Evolutionary conservation across 37 sponge, comb jelly and placozoan species (phyloP).

Genomic region (Chondrosia reniformis): DNA sequence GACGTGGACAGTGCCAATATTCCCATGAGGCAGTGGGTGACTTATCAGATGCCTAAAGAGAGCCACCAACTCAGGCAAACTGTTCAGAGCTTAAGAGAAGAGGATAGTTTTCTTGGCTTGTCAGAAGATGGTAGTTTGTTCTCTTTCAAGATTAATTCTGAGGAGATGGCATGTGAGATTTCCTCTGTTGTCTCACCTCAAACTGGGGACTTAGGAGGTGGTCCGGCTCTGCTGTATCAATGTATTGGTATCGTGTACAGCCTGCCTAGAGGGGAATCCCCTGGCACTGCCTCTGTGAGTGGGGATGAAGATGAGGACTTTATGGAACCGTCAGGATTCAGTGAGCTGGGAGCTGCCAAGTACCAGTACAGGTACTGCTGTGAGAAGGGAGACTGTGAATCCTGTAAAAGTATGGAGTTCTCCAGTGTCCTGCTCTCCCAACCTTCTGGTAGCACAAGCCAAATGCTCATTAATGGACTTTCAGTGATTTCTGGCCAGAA

Average conservation of each 20-base stretch:
- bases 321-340: background rate
- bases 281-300: too few relatives aligned
- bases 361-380: conserved; percentile 1
- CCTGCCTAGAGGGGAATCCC: background rate
- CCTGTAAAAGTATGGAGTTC: background rate
- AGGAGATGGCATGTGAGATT: background rate
- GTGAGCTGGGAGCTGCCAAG: background rate
- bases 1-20: background rate
- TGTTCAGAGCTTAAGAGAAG: background rate
- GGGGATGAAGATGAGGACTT: background rate
- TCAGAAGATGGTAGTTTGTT: background rate
- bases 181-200: too few relatives aligned
- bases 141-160: background rate
- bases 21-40: background rate
- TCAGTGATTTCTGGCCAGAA: too few relatives aligned
- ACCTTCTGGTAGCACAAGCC: too few relatives aligned
- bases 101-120: background rate
- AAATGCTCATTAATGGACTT: too few relatives aligned
- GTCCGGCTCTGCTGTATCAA: too few relatives aligned
- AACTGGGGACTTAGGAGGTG: too few relatives aligned
- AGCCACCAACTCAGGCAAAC: background rate
- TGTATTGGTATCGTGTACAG: background rate
- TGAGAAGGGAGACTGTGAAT: background rate
- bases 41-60: background rate
- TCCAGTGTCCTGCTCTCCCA: background rate